Evolutionary conservation across 2,888 invertebrate species (phyloP), one percentile per base, ranked within the genome.

Genomic region (Drosophila prostipennis): DNA sequence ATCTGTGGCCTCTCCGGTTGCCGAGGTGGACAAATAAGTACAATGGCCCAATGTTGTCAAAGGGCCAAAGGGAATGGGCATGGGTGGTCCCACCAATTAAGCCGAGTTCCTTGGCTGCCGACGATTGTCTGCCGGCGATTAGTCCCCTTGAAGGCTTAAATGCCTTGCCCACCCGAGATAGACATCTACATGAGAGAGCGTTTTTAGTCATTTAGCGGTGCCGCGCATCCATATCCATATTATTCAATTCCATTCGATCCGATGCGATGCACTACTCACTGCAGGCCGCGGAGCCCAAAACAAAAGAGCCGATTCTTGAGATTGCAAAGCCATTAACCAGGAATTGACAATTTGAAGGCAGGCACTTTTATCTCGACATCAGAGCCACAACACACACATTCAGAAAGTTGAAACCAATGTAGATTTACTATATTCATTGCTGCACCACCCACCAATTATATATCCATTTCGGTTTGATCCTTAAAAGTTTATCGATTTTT

Each of bases 301-400:
- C 88, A 82, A 86, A 82, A 77, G 80, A 58, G 67, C 68, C 74
- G 81, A 81, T 81, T 86, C 77, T 69, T 43, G 42, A 68, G 80
- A 81, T 81, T 70, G 85, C 67, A 61, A 53, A 34, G 26, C 52
- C 69, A 64, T 63, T 65, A 64, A 63, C 58, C 69, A 55, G 45
- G 46, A 73, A 75, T 69, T 81, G 81, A 81, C 89, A 80, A 63
- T 81, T 85, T 55, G 79, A 78, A 76, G 76, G 80, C 43, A 10
- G 2, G 43, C 23, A n/a, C 3, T 29, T 67, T 65, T 70, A 68
- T 71, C 67, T 23, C 7, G 11, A 16, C 19, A 71, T 71, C 58
- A 8, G 11, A 13, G 7, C 46, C 40, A 69, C 59, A 76, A 40
- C 29, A 46, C 23, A 53, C 11, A 58, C 14, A 58, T 34, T 48